phyloP scores from a whole-genome alignment of 1,140 invertebrate species.

The Procambarus clarkii region DNA sequence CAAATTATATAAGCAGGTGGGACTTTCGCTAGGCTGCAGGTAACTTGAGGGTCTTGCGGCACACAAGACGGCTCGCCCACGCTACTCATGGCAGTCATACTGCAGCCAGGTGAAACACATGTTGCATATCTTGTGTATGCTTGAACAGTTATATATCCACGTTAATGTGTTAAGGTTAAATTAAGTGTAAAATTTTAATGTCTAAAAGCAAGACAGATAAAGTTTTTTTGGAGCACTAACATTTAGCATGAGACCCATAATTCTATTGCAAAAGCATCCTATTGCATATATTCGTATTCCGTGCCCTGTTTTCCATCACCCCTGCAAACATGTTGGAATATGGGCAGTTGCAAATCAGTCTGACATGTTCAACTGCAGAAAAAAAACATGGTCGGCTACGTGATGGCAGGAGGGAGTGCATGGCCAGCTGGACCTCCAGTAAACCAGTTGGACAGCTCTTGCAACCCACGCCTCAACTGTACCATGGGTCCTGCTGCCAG shows the following conservation, averaged over 20 bases:
- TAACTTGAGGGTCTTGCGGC: background rate
- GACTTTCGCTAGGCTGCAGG: background rate
- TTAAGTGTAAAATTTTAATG: background rate
- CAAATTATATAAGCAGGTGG: background rate
- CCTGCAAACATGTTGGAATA: background rate
- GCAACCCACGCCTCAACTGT: conserved; percentile 1
- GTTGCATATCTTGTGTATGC: background rate
- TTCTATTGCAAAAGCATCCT: background rate
- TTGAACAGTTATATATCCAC: background rate
- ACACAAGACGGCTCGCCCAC: background rate
- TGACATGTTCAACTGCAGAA: background rate
- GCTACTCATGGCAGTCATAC: no score
- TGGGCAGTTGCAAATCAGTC: background rate
- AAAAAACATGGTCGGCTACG: background rate
- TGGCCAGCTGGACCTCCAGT: background rate
- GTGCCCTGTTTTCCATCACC: background rate
- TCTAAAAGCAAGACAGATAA: background rate
- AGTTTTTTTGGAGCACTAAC: background rate
- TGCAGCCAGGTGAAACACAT: background rate
- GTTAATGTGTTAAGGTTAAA: background rate
- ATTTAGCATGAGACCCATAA: background rate
- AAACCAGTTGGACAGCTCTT: conserved; percentile 4
- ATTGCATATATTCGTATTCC: background rate
- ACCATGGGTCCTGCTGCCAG: background rate
- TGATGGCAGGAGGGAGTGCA: background rate